A percentile compares a stretch with the other conserved stretches of the same genome.
These are phyloP conservation scores for Mylabris phalerata DNA, from an alignment of 1,140 invertebrate genomes.

Conservation along the genomic window DNA sequence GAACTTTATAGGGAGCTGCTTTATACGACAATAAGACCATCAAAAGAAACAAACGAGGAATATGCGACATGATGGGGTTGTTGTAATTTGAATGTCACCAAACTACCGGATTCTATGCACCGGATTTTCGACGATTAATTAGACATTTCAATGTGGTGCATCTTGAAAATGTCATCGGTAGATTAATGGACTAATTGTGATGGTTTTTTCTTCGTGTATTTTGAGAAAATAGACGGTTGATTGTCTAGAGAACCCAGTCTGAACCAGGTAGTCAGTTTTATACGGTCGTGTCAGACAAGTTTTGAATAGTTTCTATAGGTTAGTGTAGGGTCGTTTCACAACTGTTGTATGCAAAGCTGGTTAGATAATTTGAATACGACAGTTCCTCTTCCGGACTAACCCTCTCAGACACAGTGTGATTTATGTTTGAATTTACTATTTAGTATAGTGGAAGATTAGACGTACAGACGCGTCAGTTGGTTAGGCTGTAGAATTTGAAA, in stretches of 20 bases:
- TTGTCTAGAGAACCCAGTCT: too few species aligned
- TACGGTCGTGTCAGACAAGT: neutral
- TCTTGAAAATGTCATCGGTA: too few species aligned
- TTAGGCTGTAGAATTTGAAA: neutral
- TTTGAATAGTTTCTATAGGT: conserved; percentile 1
- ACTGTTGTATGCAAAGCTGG: conserved; percentile 22
- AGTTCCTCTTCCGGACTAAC: conserved; percentile 26
- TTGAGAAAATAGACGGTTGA: neutral
- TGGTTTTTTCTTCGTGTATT: neutral
- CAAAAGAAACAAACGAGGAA: conserved; percentile 7
- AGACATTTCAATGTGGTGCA: too few species aligned
- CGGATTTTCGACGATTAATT: too few species aligned
- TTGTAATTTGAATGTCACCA: neutral
- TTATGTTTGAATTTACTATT: conserved; percentile 9
- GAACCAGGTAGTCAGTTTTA: too few species aligned
- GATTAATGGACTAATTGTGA: too few species aligned
- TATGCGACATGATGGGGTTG: neutral
- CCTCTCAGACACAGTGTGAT: conserved; percentile 22
- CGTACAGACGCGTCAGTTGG: conserved; percentile 22
- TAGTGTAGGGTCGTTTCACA: conserved; percentile 22
- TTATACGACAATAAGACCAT: too few species aligned
- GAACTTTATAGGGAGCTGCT: too few species aligned
- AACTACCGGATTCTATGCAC: too few species aligned
- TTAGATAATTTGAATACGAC: conserved; percentile 25
- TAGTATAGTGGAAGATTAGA: too few species aligned